These are phyloP conservation scores for Torymus tubicola DNA, from an alignment of 2,888 invertebrate genomes.

Conservation along the genomic window DNA sequence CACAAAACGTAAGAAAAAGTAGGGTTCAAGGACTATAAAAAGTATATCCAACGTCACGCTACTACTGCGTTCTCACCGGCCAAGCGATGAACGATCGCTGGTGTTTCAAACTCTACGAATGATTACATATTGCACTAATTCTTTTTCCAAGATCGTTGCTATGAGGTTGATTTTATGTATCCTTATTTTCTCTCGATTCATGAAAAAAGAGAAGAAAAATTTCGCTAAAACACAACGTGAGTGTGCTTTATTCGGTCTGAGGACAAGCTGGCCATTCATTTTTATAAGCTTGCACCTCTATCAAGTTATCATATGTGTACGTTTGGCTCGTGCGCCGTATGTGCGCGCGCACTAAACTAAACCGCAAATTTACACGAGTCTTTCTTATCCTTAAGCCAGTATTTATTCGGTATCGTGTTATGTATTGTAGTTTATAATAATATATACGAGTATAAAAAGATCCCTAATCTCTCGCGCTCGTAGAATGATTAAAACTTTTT, in stretches of 20 bases:
- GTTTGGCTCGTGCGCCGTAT: slow-evolving; percentile 40
- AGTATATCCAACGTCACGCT: slow-evolving; percentile 54
- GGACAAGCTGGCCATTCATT: slow-evolving; percentile 38
- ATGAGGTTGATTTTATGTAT: slow-evolving; percentile 22
- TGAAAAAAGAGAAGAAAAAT: slow-evolving; percentile 43
- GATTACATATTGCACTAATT: slow-evolving; percentile 60
- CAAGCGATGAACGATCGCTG: slow-evolving; percentile 46
- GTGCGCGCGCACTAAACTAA: slow-evolving; percentile 51
- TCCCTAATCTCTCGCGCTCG: slow-evolving; percentile 54
- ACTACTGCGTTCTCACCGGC: slow-evolving; percentile 51
- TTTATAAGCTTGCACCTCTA: slow-evolving; percentile 46
- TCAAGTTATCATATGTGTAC: slow-evolving; percentile 44
- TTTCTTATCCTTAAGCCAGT: slow-evolving; percentile 50
- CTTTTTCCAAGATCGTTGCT: slow-evolving; percentile 45
- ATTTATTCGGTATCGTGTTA: slow-evolving; percentile 55
- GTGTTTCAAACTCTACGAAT: slow-evolving; percentile 51
- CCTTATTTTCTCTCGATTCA: slow-evolving; percentile 14
- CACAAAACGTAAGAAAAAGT: slow-evolving; percentile 13
- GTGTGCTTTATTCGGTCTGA: slow-evolving; percentile 30
- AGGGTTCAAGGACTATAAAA: slow-evolving; percentile 53
- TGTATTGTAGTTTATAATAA: slow-evolving; percentile 56
- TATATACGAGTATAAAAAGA: slow-evolving; percentile 58
- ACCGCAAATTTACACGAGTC: slow-evolving; percentile 57
- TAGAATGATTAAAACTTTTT: slow-evolving; percentile 57
- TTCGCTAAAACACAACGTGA: slow-evolving; percentile 50